phyloP scores from a whole-genome alignment of 2,113 vertebrate genomes.

The Callopanchax toddi region DNA sequence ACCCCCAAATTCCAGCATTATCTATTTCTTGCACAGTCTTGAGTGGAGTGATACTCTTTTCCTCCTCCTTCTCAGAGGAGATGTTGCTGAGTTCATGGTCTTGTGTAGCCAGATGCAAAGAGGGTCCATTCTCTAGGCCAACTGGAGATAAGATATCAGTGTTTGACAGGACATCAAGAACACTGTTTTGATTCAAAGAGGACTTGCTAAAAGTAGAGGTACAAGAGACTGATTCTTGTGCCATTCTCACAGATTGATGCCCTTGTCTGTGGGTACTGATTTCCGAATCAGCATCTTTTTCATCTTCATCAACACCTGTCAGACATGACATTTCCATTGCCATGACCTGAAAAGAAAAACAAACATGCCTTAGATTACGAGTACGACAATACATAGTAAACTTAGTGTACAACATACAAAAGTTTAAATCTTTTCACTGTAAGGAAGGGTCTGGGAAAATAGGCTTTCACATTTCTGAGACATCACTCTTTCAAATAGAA shows the following conservation, averaged over 20 bases:
- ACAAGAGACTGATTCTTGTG: conserved; percentile 61
- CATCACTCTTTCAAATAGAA: no score
- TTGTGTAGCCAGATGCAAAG: conserved; percentile 85
- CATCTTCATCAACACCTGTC: conserved; percentile 89
- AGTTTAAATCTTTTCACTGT: background rate
- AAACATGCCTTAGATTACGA: conserved; percentile 37
- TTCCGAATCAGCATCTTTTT: conserved; percentile 83
- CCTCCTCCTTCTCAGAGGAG: conserved; percentile 84
- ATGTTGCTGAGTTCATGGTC: conserved; percentile 84
- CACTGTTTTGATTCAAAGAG: conserved; percentile 74
- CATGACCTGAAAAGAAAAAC: conserved; percentile 73
- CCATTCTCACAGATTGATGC: conserved; percentile 85
- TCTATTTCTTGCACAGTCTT: conserved; percentile 86
- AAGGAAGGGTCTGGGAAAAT: background rate
- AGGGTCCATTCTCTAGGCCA: conserved; percentile 90
- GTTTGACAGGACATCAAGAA: conserved; percentile 87
- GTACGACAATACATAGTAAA: background rate
- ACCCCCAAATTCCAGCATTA: conserved; percentile 84
- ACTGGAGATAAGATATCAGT: conserved; percentile 85
- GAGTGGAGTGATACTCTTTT: conserved; percentile 89
- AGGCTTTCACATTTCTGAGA: no score
- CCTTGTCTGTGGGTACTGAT: conserved; percentile 83
- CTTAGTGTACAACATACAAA: background rate
- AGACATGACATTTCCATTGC: conserved; percentile 87
- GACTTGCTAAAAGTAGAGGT: conserved; percentile 62